Evolutionary conservation across 2,888 invertebrate genomes (phyloP).

Genomic region (Napeogenes inachia): DNA sequence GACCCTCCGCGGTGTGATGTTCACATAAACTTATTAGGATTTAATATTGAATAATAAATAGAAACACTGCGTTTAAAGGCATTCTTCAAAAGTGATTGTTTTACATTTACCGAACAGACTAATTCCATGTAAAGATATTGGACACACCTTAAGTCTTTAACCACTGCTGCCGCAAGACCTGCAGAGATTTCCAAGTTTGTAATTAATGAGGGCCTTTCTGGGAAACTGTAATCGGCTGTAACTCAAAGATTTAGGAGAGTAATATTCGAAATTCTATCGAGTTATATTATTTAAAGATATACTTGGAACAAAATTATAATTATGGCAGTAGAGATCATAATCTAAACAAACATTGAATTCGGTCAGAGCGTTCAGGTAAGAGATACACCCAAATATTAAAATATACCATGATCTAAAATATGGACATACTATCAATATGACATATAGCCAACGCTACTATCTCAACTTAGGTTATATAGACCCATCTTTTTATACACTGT

Average conservation of each 20-base stretch:
- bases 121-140: not conserved
- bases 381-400: no score
- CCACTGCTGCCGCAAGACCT: not conserved
- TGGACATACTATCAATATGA: no score
- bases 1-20: no score
- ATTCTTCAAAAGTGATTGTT: not conserved
- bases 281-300: not conserved
- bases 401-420: no score
- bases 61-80: not conserved
- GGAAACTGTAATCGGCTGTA: conserved; percentile 3
- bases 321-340: no score
- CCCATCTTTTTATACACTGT: no score
- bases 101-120: not conserved
- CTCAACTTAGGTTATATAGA: no score
- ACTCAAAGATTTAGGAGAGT: not conserved
- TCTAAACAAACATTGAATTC: not conserved
- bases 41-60: not conserved
- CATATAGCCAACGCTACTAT: no score
- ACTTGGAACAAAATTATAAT: not conserved
- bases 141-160: not conserved
- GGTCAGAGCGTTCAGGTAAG: no score
- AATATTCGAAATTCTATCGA: conserved; percentile 2
- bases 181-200: conserved; percentile 3
- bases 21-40: no score
- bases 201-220: not conserved